A percentile compares a stretch with the other conserved stretches of the same genome.
phyloP scores from a whole-genome alignment of 2,797 vertebrate species.

The Psittacula derbiana region DNA sequence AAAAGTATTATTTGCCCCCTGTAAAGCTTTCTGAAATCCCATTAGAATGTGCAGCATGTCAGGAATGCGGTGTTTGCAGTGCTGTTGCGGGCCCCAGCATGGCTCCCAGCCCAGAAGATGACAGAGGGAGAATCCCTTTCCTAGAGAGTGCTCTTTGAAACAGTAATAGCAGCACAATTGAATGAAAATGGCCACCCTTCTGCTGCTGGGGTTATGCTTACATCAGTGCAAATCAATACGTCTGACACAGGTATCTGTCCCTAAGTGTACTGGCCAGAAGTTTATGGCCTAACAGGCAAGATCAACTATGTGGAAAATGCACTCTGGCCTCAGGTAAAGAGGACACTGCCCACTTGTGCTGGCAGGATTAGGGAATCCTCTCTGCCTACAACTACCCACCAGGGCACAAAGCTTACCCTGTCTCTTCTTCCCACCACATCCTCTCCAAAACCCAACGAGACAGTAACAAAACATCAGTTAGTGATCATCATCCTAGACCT shows the following conservation, averaged over 20 bases:
- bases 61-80: accelerated
- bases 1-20: background rate
- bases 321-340: background rate
- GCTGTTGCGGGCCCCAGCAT: accelerated
- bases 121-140: background rate
- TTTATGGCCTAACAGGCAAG: accelerated
- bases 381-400: background rate
- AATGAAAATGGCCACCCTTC: background rate
- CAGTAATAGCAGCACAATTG: background rate
- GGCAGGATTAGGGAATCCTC: background rate
- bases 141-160: background rate
- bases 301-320: background rate
- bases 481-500: too few species aligned
- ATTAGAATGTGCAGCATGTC: background rate
- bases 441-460: background rate
- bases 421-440: accelerated
- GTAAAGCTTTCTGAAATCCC: background rate
- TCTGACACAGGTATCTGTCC: background rate
- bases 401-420: background rate
- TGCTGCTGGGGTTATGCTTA: background rate
- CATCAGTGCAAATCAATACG: accelerated
- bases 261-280: background rate
- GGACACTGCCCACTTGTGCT: background rate
- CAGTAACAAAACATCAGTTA: background rate
- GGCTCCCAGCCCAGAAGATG: background rate